phyloP scores from a whole-genome alignment of 2,888 invertebrate species.

The Parelbella ahira region DNA sequence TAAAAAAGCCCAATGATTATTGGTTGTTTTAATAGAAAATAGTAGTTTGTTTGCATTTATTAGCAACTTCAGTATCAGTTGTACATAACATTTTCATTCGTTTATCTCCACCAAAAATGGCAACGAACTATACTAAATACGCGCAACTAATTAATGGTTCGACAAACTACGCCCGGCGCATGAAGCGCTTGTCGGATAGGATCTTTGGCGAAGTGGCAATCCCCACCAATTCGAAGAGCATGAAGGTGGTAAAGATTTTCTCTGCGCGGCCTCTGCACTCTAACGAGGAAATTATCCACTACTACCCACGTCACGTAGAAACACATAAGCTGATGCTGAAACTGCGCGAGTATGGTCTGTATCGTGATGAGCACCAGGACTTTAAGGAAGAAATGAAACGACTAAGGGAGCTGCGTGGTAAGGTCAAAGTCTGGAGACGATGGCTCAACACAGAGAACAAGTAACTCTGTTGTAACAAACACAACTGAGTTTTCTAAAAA shows the following conservation, averaged over 20 bases:
- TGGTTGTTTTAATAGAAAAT: too few relatives aligned
- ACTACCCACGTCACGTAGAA: slow-evolving; percentile 93
- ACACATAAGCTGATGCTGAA: slow-evolving; percentile 86
- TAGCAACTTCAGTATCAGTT: too few relatives aligned
- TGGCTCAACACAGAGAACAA: slow-evolving; percentile 62
- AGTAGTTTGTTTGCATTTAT: too few relatives aligned
- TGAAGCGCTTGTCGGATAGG: slow-evolving; percentile 91
- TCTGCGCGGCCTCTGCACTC: slow-evolving; percentile 87
- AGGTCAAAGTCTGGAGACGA: slow-evolving; percentile 79
- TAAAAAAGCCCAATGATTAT: too few relatives aligned
- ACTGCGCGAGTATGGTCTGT: slow-evolving; percentile 88
- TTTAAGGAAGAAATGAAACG: slow-evolving; percentile 93
- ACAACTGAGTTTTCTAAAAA: too few relatives aligned
- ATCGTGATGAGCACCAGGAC: slow-evolving; percentile 93
- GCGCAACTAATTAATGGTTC: slow-evolving; percentile 83
- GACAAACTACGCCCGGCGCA: slow-evolving; percentile 90
- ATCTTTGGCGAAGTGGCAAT: slow-evolving; percentile 94
- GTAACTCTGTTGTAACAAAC: too few relatives aligned
- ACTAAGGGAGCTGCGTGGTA: slow-evolving; percentile 87
- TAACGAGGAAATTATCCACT: slow-evolving; percentile 86
- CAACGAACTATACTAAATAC: slow-evolving; percentile 86
- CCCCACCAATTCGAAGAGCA: slow-evolving; percentile 86
- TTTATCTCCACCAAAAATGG: too few relatives aligned
- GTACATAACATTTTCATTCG: too few relatives aligned
- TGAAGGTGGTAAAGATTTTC: slow-evolving; percentile 89